phyloP scores from a whole-genome alignment of 2,113 vertebrate genomes.

The Falco punctatus region DNA sequence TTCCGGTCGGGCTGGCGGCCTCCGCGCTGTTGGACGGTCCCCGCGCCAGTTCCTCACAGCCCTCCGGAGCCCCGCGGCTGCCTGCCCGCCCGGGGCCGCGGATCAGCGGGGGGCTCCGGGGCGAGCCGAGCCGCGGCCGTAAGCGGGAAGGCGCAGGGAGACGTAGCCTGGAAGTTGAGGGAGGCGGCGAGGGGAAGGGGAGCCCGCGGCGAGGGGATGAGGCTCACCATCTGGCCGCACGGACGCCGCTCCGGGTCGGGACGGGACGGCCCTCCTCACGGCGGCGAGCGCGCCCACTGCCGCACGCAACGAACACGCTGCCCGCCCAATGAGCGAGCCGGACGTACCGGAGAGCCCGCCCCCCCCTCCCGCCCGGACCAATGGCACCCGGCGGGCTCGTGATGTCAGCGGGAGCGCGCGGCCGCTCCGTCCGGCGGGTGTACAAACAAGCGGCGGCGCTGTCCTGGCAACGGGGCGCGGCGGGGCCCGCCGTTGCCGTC shows the following conservation, averaged over 20 bases:
- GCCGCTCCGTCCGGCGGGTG: not conserved
- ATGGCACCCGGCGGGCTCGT: not conserved
- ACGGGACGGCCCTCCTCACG: not conserved
- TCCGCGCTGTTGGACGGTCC: not conserved
- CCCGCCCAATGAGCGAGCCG: not conserved
- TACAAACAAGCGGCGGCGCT: not conserved
- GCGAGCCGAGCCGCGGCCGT: too few relatives aligned
- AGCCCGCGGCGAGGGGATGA: not conserved
- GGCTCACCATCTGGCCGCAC: slow-evolving; percentile 32
- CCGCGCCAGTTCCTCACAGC: not conserved
- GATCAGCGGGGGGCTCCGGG: not conserved
- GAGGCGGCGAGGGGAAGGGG: not conserved
- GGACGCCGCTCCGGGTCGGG: not conserved
- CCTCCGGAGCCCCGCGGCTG: not conserved
- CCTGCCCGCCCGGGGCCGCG: not conserved
- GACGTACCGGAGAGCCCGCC: not conserved
- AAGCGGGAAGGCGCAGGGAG: not conserved
- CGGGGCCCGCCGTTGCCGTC: too few relatives aligned
- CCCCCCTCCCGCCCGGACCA: rapidly evolving
- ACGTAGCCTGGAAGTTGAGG: too few relatives aligned
- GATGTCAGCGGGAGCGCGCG: not conserved
- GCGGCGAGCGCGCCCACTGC: not conserved
- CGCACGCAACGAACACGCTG: not conserved
- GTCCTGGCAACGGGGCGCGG: not conserved
- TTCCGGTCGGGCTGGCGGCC: not conserved